Evolutionary conservation across 2,113 vertebrate species (phyloP).

Genomic region (Paradoxurus hermaphroditus): DNA sequence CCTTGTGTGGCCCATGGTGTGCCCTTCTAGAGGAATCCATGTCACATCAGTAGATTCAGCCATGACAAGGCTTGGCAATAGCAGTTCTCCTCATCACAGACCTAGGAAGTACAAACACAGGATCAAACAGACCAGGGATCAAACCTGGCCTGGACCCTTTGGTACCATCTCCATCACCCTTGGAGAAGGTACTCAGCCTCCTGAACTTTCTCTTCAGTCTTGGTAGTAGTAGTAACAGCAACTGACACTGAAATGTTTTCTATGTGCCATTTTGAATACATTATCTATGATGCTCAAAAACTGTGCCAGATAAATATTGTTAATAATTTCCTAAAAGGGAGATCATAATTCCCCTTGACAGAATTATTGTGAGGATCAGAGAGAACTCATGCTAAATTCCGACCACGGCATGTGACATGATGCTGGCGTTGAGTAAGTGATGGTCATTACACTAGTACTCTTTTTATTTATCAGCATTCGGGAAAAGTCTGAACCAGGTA

Average conservation of each 20-base stretch:
- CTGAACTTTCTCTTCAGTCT: not conserved
- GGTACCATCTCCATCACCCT: not conserved
- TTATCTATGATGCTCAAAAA: not conserved
- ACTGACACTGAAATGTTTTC: not conserved
- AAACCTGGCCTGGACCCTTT: not conserved
- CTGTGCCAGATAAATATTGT: not conserved
- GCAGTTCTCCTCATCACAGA: not conserved
- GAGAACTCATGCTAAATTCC: constrained; percentile 6
- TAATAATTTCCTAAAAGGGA: not conserved
- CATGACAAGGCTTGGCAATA: not conserved
- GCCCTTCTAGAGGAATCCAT: not conserved
- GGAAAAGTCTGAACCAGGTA: not conserved
- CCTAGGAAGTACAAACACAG: not conserved
- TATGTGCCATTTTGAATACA: not conserved
- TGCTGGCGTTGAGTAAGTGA: not conserved
- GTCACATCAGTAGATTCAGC: not conserved
- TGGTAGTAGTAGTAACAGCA: not conserved
- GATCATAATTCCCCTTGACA: not conserved
- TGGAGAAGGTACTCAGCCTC: not conserved
- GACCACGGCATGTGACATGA: not conserved
- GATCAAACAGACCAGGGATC: not conserved
- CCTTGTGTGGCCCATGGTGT: not conserved
- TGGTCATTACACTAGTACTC: not conserved
- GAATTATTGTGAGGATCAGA: not conserved
- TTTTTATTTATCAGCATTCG: not conserved